Base-by-base conservation (phyloP, 2,888 invertebrate species). In the Andrena camellia region DNA sequence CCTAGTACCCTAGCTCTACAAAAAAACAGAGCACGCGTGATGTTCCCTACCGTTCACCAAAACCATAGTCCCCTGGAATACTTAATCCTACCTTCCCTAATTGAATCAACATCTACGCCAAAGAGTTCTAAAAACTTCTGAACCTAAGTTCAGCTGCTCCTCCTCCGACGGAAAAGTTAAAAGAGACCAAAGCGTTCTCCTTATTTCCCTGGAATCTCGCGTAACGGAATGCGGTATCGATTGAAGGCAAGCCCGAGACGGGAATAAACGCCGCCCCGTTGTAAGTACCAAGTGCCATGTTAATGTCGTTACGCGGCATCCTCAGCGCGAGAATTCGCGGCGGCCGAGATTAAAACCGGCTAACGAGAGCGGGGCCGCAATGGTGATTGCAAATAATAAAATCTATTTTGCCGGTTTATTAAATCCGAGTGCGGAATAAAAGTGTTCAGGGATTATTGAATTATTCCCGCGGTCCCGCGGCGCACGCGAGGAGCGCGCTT, bases 381-480 rank as follows among this genome's bases (percentile, higher is more conserved):
- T 86, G 86, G 89, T 88, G 88, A 91, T 91, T 89, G 92, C 90
- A 92, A 93, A 92, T 92, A 92, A 92, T 92, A 88, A 90, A 93
- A 93, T 93, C 90, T 92, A 91, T 91, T 92, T 92, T 90, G 89
- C 84, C 90, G 89, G 89, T 90, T 91, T 91, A 92, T 93, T 91
- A 91, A 93, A 92, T 92, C 87, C 87, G 85, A 79, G 86, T 76
- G 86, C 79, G 89, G 88, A 90, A 91, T 90, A 91, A 93, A 91
- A 92, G 90, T 92, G 90, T 88, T 88, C 85, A 83, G 89, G 90
- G 90, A 90, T 90, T 91, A 93, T 93, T 90, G 88, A 90, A 92
- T 93, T 92, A 92, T 92, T 90, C 74, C 81, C 71, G 68, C 42
- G 71, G 73, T 63, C 62, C 69, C 74, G 75, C 75, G 81, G 75